Conservation (phyloP, 1,140 invertebrate species). For the Panagrolaimus sp. region DNA sequence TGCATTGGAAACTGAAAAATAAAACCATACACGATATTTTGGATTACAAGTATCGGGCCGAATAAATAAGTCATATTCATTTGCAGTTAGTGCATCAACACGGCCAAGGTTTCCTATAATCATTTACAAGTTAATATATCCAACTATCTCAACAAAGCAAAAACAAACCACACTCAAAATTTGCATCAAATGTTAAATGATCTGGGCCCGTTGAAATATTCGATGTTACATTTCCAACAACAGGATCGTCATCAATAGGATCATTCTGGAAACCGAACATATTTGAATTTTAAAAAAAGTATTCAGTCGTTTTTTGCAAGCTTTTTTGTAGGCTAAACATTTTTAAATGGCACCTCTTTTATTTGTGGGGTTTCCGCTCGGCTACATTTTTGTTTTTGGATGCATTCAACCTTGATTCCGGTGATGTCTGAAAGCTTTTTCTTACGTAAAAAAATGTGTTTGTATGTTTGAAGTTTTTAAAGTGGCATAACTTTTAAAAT, state of each 20-base stretch:
- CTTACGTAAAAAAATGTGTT: too few species aligned
- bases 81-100: conserved; percentile 84
- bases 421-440: too few species aligned
- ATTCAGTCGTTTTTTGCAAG: too few species aligned
- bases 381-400: too few species aligned
- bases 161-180: conserved; percentile 76
- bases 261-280: too few species aligned
- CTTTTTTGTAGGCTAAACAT: too few species aligned
- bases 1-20: conserved; percentile 94
- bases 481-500: too few species aligned
- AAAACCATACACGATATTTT: conserved; percentile 84
- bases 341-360: too few species aligned
- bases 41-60: conserved; percentile 92
- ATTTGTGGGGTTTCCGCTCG: too few species aligned
- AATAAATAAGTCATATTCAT: conserved; percentile 91
- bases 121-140: neutral
- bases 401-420: too few species aligned
- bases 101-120: conserved; percentile 80
- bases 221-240: conserved; percentile 84
- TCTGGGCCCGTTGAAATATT: conserved; percentile 75
- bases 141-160: neutral
- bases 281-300: too few species aligned
- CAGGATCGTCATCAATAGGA: conserved; percentile 71
- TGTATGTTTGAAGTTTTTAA: too few species aligned
- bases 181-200: conserved; percentile 91